Evolutionary conservation across 2,888 invertebrate species (phyloP), one percentile per base, ranked within the genome.

Genomic region (Zelleria hepariella): DNA sequence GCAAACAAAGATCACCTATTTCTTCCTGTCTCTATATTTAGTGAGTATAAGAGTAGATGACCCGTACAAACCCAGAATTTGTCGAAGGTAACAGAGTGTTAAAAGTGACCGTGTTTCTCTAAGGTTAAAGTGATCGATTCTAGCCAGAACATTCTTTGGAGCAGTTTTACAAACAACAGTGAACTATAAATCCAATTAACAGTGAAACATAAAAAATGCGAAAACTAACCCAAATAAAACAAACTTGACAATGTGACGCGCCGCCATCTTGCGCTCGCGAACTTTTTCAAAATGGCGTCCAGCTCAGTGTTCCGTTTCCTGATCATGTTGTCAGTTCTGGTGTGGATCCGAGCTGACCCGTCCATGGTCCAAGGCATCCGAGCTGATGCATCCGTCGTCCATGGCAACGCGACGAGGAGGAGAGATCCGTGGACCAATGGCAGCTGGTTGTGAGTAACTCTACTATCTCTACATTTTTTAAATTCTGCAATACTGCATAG

Each of bases 381-480:
- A n/a, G n/a, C n/a, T n/a, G n/a, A n/a, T n/a, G n/a, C n/a, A n/a
- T 15, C 32, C 15, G 53, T 65, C 64, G 58, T 70, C 73, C 26
- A 66, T 63, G 24, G 47, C 8, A 57, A 57, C 24, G 47, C 23
- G 48, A 69, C 67, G 0, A 70, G 71, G 51, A 70, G 65, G 53
- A 66, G 72, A 59, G 75, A 82, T 56, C 79, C 81, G 0, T 85
- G 80, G 80, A 82, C 78, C 0, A 87, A 87, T 68, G 85, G 83
- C 1, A 86, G 82, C 61, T 87, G 87, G 87, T 87, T 87, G 87
- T 87, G 60, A 86, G 87, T 87, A 77, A 24, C 24, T 56, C 18
- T 7, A 49, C 18, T n/a, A 49, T 20, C 10, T 42, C 10, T 42
- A 5, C 5, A 42, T 15, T 7, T 26, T 26, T 26, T 26, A n/a